Percentiles rank a stretch among this genome's conserved stretches.
Conservation (phyloP, 2,888 invertebrate species). For the Aplocera efformata region DNA sequence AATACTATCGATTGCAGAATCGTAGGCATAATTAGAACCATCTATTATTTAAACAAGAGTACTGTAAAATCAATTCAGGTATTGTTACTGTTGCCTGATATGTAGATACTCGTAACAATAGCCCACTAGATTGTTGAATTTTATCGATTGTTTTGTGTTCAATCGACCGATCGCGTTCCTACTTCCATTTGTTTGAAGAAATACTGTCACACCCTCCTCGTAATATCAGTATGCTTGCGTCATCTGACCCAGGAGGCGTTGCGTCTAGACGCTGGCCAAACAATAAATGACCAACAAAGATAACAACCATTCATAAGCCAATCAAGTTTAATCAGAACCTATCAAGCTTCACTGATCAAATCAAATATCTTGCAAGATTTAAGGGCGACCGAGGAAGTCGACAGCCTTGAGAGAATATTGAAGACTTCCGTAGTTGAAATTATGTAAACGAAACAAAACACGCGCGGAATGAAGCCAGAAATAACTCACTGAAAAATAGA, state of each 20-base stretch:
- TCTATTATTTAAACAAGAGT: too few species aligned
- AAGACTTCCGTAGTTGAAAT: constrained; percentile 28
- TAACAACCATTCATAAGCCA: constrained; percentile 9
- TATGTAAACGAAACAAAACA: constrained; percentile 26
- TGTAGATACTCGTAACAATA: constrained; percentile 1
- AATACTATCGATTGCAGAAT: too few species aligned
- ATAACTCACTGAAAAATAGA: constrained; percentile 35
- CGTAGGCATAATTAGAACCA: too few species aligned
- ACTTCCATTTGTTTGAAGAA: constrained; percentile 34
- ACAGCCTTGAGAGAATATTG: constrained; percentile 33
- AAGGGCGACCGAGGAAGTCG: constrained; percentile 33
- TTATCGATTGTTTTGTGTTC: constrained; percentile 30
- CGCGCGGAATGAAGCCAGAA: constrained; percentile 25
- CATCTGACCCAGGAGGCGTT: constrained; percentile 25
- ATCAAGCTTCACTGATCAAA: constrained; percentile 45
- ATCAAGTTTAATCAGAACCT: constrained; percentile 29
- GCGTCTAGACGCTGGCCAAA: constrained; percentile 29
- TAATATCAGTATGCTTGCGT: constrained; percentile 24
- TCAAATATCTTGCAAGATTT: constrained; percentile 37
- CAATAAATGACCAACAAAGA: constrained; percentile 8
- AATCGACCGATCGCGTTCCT: constrained; percentile 22
- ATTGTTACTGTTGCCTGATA: background rate
- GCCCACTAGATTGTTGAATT: constrained; percentile 8
- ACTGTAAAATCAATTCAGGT: too few species aligned
- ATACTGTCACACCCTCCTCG: constrained; percentile 31